Conservation (phyloP, 2,113 vertebrate genomes). For the Xyliphius kryptos region DNA sequence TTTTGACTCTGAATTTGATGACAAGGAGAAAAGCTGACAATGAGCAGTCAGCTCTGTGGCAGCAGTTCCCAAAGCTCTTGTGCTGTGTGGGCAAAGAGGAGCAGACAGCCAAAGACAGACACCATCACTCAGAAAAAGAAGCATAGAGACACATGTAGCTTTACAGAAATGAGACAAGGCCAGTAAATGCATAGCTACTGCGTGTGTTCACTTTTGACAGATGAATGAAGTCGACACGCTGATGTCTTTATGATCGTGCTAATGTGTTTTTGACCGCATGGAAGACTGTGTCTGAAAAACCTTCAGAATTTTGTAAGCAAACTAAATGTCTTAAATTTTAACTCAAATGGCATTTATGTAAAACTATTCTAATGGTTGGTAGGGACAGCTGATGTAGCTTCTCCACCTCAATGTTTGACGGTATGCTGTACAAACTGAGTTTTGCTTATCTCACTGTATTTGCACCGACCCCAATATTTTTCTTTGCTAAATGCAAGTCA, state of each 20-base stretch:
- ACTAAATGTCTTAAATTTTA: too few species aligned
- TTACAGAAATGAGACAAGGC: constrained; percentile 7
- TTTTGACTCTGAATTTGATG: constrained; percentile 8
- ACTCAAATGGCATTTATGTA: too few species aligned
- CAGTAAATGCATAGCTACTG: constrained; percentile 5
- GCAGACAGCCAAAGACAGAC: constrained; percentile 4
- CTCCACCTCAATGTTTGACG: too few species aligned
- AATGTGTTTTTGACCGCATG: too few species aligned
- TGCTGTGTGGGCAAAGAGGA: constrained; percentile 7
- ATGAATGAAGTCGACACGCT: neutral
- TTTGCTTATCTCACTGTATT: too few species aligned
- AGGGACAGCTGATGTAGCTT: too few species aligned
- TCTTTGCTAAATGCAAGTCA: too few species aligned
- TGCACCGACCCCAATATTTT: too few species aligned
- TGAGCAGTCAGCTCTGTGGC: constrained; percentile 15
- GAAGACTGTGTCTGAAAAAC: too few species aligned
- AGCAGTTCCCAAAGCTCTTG: constrained; percentile 13
- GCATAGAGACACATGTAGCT: constrained; percentile 8
- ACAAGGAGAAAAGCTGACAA: constrained; percentile 16
- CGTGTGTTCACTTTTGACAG: neutral
- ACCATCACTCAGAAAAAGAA: constrained; percentile 23
- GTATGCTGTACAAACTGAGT: too few species aligned
- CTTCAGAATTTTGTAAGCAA: too few species aligned
- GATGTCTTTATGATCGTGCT: neutral
- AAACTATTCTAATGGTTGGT: too few species aligned